Evolutionary conservation across 2,797 vertebrate species (phyloP).

Genomic region (Labeo calbasu): DNA sequence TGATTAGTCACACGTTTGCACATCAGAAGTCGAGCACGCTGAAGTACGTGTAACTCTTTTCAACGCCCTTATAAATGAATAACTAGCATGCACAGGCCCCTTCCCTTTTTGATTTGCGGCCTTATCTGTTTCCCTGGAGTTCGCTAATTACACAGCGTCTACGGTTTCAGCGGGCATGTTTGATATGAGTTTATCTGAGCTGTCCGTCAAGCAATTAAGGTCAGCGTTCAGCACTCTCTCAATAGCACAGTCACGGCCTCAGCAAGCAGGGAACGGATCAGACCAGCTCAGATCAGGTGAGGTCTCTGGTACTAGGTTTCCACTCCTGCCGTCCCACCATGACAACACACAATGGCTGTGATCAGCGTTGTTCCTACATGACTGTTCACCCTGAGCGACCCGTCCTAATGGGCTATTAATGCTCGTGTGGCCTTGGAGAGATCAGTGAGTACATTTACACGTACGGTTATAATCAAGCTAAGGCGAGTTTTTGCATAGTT

Average conservation of each 20-base stretch:
- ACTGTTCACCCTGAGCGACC: conserved; percentile 59
- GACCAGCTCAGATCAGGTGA: conserved; percentile 59
- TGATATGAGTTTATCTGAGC: conserved; percentile 80
- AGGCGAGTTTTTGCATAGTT: neutral
- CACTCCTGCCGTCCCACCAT: conserved; percentile 58
- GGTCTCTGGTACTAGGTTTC: conserved; percentile 59
- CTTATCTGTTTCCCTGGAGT: conserved; percentile 65
- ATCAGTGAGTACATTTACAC: conserved; percentile 31
- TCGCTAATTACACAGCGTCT: conserved; percentile 78
- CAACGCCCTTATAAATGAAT: conserved; percentile 67
- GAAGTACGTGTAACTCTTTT: conserved; percentile 60
- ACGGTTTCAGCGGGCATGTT: conserved; percentile 74
- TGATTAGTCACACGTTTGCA: conserved; percentile 37
- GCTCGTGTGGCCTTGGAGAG: conserved; percentile 28
- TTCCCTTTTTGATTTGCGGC: conserved; percentile 76
- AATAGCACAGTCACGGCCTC: conserved; percentile 55
- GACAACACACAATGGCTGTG: conserved; percentile 59
- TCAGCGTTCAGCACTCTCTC: conserved; percentile 65
- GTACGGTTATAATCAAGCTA: neutral
- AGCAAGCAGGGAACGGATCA: conserved; percentile 58
- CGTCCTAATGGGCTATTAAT: conserved; percentile 52
- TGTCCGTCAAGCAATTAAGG: conserved; percentile 69
- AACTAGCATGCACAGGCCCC: conserved; percentile 71
- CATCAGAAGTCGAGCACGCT: conserved; percentile 9
- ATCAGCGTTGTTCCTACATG: conserved; percentile 59